Conservation (phyloP, 2,113 vertebrate species). For the Sander vitreus region DNA sequence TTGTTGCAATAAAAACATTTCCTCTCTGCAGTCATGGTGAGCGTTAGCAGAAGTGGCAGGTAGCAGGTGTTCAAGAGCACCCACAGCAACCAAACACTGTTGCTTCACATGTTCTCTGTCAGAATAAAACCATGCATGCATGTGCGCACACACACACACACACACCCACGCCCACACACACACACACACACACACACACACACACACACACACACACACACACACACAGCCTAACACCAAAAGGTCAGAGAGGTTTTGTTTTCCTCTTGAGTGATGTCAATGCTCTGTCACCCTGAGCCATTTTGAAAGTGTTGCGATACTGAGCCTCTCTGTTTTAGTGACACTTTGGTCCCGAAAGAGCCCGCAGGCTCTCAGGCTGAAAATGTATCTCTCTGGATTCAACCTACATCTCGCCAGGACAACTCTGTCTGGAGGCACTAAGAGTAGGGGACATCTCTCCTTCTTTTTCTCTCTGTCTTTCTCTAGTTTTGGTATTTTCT, state of each 20-base stretch:
- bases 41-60: background rate
- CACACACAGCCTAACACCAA: constrained; percentile 20
- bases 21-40: background rate
- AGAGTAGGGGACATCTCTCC: constrained; percentile 18
- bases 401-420: constrained; percentile 55
- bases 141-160: background rate
- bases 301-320: constrained; percentile 67
- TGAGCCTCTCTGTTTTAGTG: constrained; percentile 70
- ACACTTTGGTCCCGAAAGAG: constrained; percentile 68
- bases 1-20: background rate
- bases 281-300: constrained; percentile 66
- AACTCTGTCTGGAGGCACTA: constrained; percentile 60
- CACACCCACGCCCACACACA: background rate
- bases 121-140: constrained; percentile 29
- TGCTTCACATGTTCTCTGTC: constrained; percentile 27
- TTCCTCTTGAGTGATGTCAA: constrained; percentile 68
- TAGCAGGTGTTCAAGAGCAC: constrained; percentile 4
- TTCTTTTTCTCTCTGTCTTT: constrained; percentile 1
- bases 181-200: background rate
- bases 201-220: constrained; percentile 5
- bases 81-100: constrained; percentile 12
- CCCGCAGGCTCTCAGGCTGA: constrained; percentile 55
- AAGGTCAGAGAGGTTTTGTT: constrained; percentile 73
- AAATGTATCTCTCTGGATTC: constrained; percentile 65
- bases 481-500: constrained; percentile 5